Evolutionary conservation across 1,140 invertebrate species (phyloP), one percentile per base, ranked within the genome.

Genomic region (Aphidius ervi): DNA sequence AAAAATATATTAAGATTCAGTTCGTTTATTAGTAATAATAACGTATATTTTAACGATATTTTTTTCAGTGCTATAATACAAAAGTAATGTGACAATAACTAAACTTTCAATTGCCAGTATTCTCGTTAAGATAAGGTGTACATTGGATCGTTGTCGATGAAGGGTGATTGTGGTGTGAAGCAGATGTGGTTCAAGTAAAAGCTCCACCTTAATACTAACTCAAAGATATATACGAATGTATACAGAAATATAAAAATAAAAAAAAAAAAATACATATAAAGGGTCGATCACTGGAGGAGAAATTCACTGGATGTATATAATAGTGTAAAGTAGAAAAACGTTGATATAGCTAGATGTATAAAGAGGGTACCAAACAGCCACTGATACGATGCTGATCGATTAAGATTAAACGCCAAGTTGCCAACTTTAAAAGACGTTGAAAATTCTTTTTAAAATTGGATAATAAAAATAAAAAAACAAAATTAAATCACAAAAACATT

Each of bases 31-130:
- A 31, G 23, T 31, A 31, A 31, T 31, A 31, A 31, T 31, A 31
- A 31, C 23, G 23, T 31, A 31, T 31, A 31, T 31, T 31, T 31
- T 31, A 31, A 31, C 23, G 23, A 31, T 31, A 0, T 3, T 4
- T 31, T 31, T 31, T 31, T 31, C 23, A 31, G 23, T 31, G 23
- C 31, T 47, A 45, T 46, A 9, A 45, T 62, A 46, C 62, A 59
- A 47, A 50, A 61, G 62, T 57, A 63, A 55, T 53, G 61, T 46
- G 53, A 61, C 67, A 65, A 65, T 63, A 66, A 71, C 70, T 67
- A 70, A 70, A 69, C 70, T 71, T 71, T 71, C 70, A 67, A 70
- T 70, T 69, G 67, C 62, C 65, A 48, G 54, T 61, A 53, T 55
- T 37, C 42, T 67, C 64, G 65, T 71, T 71, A 71, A 71, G 70